Conservation (phyloP, 2,797 vertebrate species). For the Fistularia tabacaria region DNA sequence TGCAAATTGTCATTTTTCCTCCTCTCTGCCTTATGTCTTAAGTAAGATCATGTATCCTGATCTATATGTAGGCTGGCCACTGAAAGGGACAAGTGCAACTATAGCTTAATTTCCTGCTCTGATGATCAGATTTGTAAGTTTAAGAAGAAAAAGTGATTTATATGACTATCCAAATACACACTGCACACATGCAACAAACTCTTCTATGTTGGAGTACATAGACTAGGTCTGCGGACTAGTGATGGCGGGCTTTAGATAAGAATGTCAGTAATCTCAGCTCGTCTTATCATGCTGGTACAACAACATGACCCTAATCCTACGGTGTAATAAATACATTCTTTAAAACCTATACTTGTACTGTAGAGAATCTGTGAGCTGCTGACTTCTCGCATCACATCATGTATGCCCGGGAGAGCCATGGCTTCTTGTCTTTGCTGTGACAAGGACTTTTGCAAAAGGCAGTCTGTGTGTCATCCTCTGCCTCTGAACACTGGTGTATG, state of each 20-base stretch:
- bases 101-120: too few relatives aligned
- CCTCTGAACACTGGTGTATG: slow-evolving; percentile 16
- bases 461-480: slow-evolving; percentile 2
- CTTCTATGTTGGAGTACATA: slow-evolving; percentile 7
- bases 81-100: too few relatives aligned
- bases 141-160: background rate
- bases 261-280: slow-evolving; percentile 64
- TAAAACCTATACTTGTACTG: slow-evolving; percentile 40
- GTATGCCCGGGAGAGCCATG: slow-evolving; percentile 4
- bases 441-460: slow-evolving; percentile 10
- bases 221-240: slow-evolving; percentile 14
- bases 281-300: slow-evolving; percentile 60
- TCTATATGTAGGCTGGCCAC: too few relatives aligned
- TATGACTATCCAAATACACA: too few relatives aligned
- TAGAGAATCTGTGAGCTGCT: slow-evolving; percentile 25
- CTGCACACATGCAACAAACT: slow-evolving; percentile 3
- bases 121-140: too few relatives aligned
- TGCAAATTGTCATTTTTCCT: too few relatives aligned
- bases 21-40: too few relatives aligned
- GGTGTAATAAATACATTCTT: slow-evolving; percentile 51
- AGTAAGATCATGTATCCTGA: too few relatives aligned
- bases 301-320: slow-evolving; percentile 66
- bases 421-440: slow-evolving; percentile 16
- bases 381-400: slow-evolving; percentile 14
- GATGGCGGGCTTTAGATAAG: slow-evolving; percentile 64